phyloP scores from a whole-genome alignment of 2,888 invertebrate genomes.

The Thera britannica region DNA sequence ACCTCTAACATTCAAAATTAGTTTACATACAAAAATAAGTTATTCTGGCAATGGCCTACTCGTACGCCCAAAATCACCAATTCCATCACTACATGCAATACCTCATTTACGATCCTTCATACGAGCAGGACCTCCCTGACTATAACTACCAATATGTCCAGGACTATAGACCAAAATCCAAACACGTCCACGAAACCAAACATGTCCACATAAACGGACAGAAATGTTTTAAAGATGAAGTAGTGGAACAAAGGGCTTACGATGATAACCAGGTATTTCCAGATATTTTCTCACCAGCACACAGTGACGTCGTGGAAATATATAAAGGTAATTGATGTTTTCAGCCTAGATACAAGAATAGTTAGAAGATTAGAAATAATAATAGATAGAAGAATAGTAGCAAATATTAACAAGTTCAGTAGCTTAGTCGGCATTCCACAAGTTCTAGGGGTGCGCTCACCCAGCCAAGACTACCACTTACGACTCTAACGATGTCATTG shows the following conservation, averaged over 20 bases:
- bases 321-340: constrained; percentile 10
- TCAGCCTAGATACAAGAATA: not conserved
- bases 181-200: constrained; percentile 15
- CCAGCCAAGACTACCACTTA: no score
- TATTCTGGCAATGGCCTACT: constrained; percentile 5
- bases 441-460: no score
- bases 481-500: no score
- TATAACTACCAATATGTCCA: constrained; percentile 3
- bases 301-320: constrained; percentile 6
- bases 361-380: not conserved
- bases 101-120: constrained; percentile 12
- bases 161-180: constrained; percentile 3
- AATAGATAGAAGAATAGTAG: no score
- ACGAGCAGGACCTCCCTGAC: constrained; percentile 8
- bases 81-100: constrained; percentile 7
- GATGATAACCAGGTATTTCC: constrained; percentile 7
- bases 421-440: no score
- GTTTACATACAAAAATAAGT: not conserved
- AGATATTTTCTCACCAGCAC: not conserved
- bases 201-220: constrained; percentile 18
- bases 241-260: not conserved
- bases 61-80: not conserved
- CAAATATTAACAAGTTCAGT: no score
- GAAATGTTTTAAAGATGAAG: constrained; percentile 10
- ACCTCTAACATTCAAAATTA: no score